Base-by-base conservation (phyloP, 1,140 invertebrate species). In the Trichonephila clavata region DNA sequence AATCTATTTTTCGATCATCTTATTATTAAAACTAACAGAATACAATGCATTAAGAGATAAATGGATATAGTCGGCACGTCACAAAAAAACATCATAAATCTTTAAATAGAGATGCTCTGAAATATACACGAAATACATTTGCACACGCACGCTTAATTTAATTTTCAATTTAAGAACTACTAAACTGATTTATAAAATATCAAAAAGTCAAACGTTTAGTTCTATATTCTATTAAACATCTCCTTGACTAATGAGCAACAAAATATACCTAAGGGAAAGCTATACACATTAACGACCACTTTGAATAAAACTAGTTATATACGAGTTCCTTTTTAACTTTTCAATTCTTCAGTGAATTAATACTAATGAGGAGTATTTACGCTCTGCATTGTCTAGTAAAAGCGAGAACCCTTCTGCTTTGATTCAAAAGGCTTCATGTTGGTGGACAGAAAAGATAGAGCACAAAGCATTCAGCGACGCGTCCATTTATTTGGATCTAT, bases 261-360 rank as follows among this genome's bases (percentile, higher is more conserved):
- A 77, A 57, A 83, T 5, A 57, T 20, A 24, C 39, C 80, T 57
- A 57, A 13, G 24, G 43, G 3, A 5, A 59, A 18, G 32, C 57
- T 60, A 89, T 89, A 71, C 77, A 71, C 27, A 89, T 89, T 89
- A 89, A 89, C 65, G 87, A 89, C 86, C 16, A 71, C 65, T 71
- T 89, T 71, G 21, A 87, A 65, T 59, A 50, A 89, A 10, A 71
- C 24, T 89, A 60, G 87, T 89, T 89, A 71, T 5, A 57, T 4
- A 2, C 7, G n/a, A 2, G 63, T 50, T 18, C 10, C 63, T 63
- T 87, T 39, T 63, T 63, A 2, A 10, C 20, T 65, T 87, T 59
- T 87, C 32, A 21, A 27, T 18, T 87, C 14, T 20, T 16, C n/a
- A 14, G 13, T 20, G 65, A 89, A 89, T 89, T 57, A 50, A 50